These are phyloP conservation scores for Acanthochromis polyacanthus DNA, from an alignment of 2,113 vertebrate genomes.

Conservation along the genomic window DNA sequence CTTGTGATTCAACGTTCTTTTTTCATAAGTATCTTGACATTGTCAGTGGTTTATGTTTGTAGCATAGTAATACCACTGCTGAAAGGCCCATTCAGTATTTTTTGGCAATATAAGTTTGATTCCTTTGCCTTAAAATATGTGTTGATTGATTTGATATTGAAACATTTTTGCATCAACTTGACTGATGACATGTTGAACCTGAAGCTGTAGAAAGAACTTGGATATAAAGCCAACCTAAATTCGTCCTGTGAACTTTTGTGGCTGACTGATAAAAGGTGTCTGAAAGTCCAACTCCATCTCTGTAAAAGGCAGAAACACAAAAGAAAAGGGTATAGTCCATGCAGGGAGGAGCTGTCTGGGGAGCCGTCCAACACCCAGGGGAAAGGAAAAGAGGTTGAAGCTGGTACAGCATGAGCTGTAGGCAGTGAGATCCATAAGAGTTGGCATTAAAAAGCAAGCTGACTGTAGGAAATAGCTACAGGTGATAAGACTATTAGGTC, in stretches of 20 bases:
- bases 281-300: conserved; percentile 15
- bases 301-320: conserved; percentile 38
- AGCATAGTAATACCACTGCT: too few relatives aligned
- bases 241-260: conserved; percentile 27
- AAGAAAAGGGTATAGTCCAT: conserved; percentile 5
- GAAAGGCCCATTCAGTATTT: too few relatives aligned
- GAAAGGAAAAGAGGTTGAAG: conserved; percentile 30
- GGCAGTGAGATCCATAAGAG: conserved; percentile 16
- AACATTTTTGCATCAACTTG: not conserved
- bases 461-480: conserved; percentile 28
- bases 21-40: too few relatives aligned
- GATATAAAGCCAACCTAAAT: not conserved
- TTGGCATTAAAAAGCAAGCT: conserved; percentile 42
- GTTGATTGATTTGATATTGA: too few relatives aligned
- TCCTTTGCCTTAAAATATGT: too few relatives aligned
- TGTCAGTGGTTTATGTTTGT: too few relatives aligned
- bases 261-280: conserved; percentile 17
- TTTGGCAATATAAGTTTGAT: too few relatives aligned
- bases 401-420: conserved; percentile 10
- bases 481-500: conserved; percentile 27
- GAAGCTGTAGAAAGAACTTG: not conserved
- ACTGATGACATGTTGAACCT: not conserved
- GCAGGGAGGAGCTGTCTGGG: conserved; percentile 15
- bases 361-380: conserved; percentile 32
- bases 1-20: too few relatives aligned